Base-by-base conservation (phyloP, 2,888 invertebrate genomes). In the Cylindroiulus punctatus region DNA sequence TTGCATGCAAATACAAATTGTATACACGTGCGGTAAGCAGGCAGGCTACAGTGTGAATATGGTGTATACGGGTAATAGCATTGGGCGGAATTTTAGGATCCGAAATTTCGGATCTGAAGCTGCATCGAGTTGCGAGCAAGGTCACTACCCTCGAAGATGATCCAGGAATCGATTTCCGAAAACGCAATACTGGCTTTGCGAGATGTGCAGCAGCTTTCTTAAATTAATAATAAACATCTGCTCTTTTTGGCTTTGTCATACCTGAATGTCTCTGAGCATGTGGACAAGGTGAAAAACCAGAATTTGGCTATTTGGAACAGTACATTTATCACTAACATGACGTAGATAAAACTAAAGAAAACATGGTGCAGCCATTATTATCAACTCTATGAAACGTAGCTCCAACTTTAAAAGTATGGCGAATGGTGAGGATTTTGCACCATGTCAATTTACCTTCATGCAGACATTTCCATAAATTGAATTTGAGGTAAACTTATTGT, bases 31-130 rank as follows among this genome's bases (percentile, higher is more conserved):
- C n/a, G n/a, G 36, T 36, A 30, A 30, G 76, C 76, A 30, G 17
- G 26, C 76, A 76, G 26, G 76, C 76, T 14, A 26, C 26, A 26
- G 65, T 76, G 26, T 76, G 30, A 76, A 65, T 30, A 30, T 76
- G 30, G 76, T 76, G 30, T 30, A 76, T 30, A 76, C 36, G 36
- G 30, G 14, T 30, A 30, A 76, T 5, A 76, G 76, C 76, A 26
- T 26, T 76, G 76, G 76, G 76, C 76, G 76, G 76, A 76, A 76
- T 76, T 30, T 14, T 26, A 76, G 26, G 30, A 30, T 76, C 30
- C 76, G 30, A 30, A 1, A 30, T 76, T 30, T 30, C 76, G 14
- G 76, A 76, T 26, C n/a, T 65, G 65, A 65, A 65, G 26, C 65
- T 26, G 26, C 26, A 26, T 76, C 12, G 10, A 14, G 76, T 10